Base-by-base conservation (phyloP, 30 jellyfish, hydroid and myxozoan species). In the Calvadosia cruxmelitensis region DNA sequence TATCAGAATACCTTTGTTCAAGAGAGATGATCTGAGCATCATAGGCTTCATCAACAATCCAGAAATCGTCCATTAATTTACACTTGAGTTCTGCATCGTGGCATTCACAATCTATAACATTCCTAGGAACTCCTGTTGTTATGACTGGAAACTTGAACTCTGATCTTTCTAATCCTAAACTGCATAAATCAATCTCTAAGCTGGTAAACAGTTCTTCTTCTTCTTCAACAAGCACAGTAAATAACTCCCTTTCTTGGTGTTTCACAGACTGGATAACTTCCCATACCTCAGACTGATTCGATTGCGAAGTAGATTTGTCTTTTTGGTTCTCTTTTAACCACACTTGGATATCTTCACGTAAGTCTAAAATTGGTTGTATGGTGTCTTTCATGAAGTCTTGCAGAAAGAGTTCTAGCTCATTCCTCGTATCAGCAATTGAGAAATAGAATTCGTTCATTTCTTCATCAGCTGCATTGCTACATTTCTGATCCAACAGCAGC, bases 241-340 rank as follows among this genome's bases (percentile, higher is more conserved):
- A 16, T 15, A 86, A 31, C 15, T 0, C 63, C 3, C 49, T 51
- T 52, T 86, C 94, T 62, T 86, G 96, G 27, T 51, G 1, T 71
- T 86, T 80, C 28, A 86, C 96, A 5, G 96, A 86, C 13, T 36
- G 49, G 20, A 80, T 72, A 30, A 69, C 82, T 63, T 69, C 79
- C 3, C 20, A 26, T 1, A 84, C 78, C 23, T 64, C 42, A 0
- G 23, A 68, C 34, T 77, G 79, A 30, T 84, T 90, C 7, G 77
- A 82, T n/a, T 49, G 50, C 15, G 75, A 79, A 64, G 67, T 76
- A 35, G 42, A 49, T 27, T 23, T 28, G 29, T 82, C 84, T 26
- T 71, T 80, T 23, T 88, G 65, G 50, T 72, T 79, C 33, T 79
- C 87, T 27, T 65, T 70, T 69, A 86, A 29, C 96, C 96, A 86